Base-by-base conservation (phyloP, 2,797 vertebrate species). In the Catostomus latipinnis region DNA sequence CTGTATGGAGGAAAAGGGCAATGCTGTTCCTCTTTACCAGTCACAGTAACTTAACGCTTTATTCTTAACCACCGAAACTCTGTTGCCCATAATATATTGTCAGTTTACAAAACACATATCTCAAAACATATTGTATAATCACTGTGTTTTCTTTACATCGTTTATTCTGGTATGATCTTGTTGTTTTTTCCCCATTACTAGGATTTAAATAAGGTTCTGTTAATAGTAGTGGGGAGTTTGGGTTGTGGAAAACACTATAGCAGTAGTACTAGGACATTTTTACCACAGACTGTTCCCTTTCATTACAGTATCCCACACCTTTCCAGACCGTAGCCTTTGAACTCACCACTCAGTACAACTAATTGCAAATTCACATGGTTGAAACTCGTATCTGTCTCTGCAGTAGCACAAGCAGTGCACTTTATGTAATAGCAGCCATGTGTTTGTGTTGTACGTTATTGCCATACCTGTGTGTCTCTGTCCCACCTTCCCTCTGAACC, bases 401-500 rank as follows among this genome's bases (percentile, higher is more conserved):
- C 63, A 81, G 81, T 61, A 71, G 71, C 43, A 56, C 65, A 65
- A 81, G 75, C 70, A 54, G 74, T 68, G 58, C 66, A 12, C 78
- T 77, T 83, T 45, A 80, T 72, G 85, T 87, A 89, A 88, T 82
- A 52, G 62, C 83, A 91, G 79, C 85, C 81, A 53, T 86, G 86
- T 90, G 83, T 85, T 90, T 91, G 83, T 76, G 22, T 88, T 89
- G 67, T 87, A 87, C 82, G 76, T 90, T 85, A 79, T 78, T 85
- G 82, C 81, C 84, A 89, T 87, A 81, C 85, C 86, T 88, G 86
- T 65, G 82, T 72, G 77, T 85, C 82, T 78, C 82, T 82, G 68
- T 82, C 86, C 80, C 34, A 63, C 60, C 18, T 56, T 57, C 68
- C 76, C 72, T 72, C 61, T 81, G 5, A 53, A 78, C 68, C 72